These are phyloP conservation scores for Camarhynchus parvulus DNA, from an alignment of 2,113 vertebrate genomes.

Conservation along the genomic window DNA sequence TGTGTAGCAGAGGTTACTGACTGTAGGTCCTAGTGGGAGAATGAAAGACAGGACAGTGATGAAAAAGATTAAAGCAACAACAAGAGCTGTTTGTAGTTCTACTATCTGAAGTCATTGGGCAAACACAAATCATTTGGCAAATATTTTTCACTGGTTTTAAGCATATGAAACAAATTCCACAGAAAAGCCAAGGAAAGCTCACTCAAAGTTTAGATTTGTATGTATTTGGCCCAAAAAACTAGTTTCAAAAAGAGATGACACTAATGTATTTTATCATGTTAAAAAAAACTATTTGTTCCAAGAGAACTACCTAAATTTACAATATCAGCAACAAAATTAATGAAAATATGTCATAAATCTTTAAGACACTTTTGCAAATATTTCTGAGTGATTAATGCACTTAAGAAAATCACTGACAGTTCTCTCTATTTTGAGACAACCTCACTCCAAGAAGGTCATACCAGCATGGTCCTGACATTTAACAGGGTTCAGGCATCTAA, in stretches of 20 bases:
- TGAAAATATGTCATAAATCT: not conserved
- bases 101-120: not conserved
- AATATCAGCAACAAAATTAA: not conserved
- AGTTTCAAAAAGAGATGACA: not conserved
- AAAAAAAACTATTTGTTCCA: not conserved
- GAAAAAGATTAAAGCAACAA: not conserved
- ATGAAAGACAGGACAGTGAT: not conserved
- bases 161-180: not conserved
- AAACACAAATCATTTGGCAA: not conserved
- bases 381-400: not conserved
- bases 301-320: not conserved
- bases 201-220: not conserved
- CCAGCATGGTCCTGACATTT: not conserved
- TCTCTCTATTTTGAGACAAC: not conserved
- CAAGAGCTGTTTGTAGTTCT: not conserved
- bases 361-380: not conserved
- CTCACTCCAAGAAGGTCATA: not conserved
- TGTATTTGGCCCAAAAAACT: not conserved
- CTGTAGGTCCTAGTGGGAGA: conserved; percentile 74
- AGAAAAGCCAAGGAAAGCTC: not conserved
- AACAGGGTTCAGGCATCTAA: not conserved
- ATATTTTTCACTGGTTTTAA: not conserved
- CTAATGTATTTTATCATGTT: not conserved
- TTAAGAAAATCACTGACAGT: not conserved
- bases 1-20: conserved; percentile 80